Conservation (phyloP, 2,888 invertebrate genomes). For the Beris chalybata region DNA sequence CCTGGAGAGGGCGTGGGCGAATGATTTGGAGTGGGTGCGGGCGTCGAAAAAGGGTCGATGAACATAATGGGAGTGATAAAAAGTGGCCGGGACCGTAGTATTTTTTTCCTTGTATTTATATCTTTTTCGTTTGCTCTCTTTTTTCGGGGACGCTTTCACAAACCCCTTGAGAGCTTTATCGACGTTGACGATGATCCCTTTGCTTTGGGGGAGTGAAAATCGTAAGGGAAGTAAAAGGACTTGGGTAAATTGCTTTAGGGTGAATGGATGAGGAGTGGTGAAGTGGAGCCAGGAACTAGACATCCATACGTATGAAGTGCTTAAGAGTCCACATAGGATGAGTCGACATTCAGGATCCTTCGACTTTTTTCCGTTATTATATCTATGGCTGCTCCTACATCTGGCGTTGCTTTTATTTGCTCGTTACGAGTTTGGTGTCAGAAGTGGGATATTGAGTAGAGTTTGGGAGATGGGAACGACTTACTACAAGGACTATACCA, state of each 20-base stretch:
- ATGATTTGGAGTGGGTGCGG: neutral
- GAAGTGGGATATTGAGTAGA: no score
- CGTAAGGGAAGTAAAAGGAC: slow-evolving; percentile 9
- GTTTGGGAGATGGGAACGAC: neutral
- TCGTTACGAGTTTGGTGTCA: slow-evolving; percentile 8
- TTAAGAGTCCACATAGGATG: slow-evolving; percentile 5
- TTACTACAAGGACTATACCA: slow-evolving; percentile 1
- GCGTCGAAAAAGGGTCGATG: slow-evolving; percentile 20
- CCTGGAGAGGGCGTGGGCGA: neutral
- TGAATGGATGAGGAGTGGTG: slow-evolving; percentile 2
- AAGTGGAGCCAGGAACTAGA: neutral
- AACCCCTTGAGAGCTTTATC: slow-evolving; percentile 22
- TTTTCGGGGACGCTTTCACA: slow-evolving; percentile 9
- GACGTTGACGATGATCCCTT: slow-evolving; percentile 25
- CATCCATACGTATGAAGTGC: slow-evolving; percentile 10
- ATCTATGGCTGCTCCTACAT: neutral
- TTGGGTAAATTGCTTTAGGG: slow-evolving; percentile 28
- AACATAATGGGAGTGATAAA: slow-evolving; percentile 29
- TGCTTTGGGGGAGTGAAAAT: neutral
- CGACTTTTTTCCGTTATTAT: neutral
- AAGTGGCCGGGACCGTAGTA: slow-evolving; percentile 22
- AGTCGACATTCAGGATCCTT: slow-evolving; percentile 4
- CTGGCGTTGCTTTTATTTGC: slow-evolving; percentile 12
- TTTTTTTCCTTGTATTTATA: neutral
- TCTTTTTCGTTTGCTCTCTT: slow-evolving; percentile 3